Percentiles rank a stretch among this genome's conserved stretches.
phyloP scores from a whole-genome alignment of 2,797 vertebrate genomes.

The Perodicticus potto region DNA sequence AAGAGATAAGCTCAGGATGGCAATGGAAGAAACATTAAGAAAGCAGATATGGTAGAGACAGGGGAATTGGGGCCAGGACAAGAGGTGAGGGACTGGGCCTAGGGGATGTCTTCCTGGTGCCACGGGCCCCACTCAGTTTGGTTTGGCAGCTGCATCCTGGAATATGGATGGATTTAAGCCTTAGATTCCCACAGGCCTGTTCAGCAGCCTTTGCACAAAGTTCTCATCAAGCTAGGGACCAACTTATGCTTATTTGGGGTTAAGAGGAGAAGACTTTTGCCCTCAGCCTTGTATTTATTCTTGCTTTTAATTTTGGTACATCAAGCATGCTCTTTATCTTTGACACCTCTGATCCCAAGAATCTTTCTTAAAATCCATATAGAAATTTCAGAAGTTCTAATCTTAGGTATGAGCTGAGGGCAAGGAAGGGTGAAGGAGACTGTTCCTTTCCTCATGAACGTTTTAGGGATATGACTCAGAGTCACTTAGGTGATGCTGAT shows the following conservation, averaged over 20 bases:
- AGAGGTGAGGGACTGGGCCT: rapidly evolving
- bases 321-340: neutral
- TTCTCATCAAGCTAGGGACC: neutral
- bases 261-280: neutral
- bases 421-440: neutral
- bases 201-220: neutral
- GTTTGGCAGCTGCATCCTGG: neutral
- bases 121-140: neutral
- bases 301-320: neutral
- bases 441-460: neutral
- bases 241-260: neutral
- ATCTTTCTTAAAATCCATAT: neutral
- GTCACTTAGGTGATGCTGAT: neutral
- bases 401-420: neutral
- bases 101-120: neutral
- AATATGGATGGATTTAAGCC: neutral
- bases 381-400: neutral
- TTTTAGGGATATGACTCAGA: neutral
- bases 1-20: neutral
- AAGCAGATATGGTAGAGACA: neutral
- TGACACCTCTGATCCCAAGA: neutral
- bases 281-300: neutral
- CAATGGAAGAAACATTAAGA: neutral
- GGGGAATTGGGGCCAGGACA: too few relatives aligned
- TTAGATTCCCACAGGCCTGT: neutral